Evolutionary conservation across 2,888 invertebrate genomes (phyloP).

Genomic region (Sturmia bella): DNA sequence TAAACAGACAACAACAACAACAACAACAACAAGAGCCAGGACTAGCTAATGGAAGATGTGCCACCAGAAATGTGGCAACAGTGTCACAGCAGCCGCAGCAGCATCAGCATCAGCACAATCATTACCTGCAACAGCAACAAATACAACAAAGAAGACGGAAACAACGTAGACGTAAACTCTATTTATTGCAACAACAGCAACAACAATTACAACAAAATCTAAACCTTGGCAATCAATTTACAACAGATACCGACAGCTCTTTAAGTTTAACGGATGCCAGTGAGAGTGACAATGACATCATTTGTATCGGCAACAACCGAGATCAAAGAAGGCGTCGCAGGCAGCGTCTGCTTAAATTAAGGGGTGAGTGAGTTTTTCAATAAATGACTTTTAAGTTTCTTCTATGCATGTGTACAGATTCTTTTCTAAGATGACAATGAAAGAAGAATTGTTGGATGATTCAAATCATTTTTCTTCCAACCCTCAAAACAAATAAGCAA

Average conservation of each 20-base stretch:
- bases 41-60: constrained; percentile 62
- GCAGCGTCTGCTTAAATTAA: constrained; percentile 71
- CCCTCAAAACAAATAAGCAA: too few relatives aligned
- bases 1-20: constrained; percentile 43
- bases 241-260: constrained; percentile 56
- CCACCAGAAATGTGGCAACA: constrained; percentile 68
- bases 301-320: constrained; percentile 53
- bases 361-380: constrained; percentile 73
- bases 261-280: constrained; percentile 58
- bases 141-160: constrained; percentile 63
- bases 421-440: too few relatives aligned
- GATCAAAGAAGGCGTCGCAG: constrained; percentile 73
- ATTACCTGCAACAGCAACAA: constrained; percentile 67
- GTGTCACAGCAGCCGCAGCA: constrained; percentile 57
- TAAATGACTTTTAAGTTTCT: not conserved
- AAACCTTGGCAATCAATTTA: constrained; percentile 30
- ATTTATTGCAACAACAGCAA: constrained; percentile 71
- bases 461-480: too few relatives aligned
- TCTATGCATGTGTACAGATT: too few relatives aligned
- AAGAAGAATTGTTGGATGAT: too few relatives aligned
- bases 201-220: constrained; percentile 41
- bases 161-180: constrained; percentile 66
- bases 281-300: constrained; percentile 63
- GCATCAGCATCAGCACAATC: not conserved
- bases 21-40: constrained; percentile 1